phyloP scores from a whole-genome alignment of 64 coral and sea anemone genomes.

The Astreopora myriophthalma region DNA sequence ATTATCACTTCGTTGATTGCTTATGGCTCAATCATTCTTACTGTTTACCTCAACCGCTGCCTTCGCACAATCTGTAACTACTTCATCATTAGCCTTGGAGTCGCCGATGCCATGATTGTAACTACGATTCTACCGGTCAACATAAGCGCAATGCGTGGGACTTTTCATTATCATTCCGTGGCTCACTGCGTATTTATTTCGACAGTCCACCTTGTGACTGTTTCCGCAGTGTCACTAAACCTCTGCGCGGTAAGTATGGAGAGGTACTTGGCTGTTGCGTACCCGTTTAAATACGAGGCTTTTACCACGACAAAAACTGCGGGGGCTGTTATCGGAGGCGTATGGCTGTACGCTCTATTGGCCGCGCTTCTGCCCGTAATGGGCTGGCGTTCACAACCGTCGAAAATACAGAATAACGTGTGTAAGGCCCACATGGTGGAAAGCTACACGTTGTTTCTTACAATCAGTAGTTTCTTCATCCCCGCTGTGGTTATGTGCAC shows the following conservation, averaged over 20 bases:
- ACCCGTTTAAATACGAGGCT: slow-evolving; percentile 72
- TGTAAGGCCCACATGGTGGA: background rate
- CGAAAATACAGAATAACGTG: background rate
- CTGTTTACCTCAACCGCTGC: slow-evolving; percentile 39
- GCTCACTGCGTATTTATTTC: slow-evolving; percentile 60
- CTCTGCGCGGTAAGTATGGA: slow-evolving; percentile 71
- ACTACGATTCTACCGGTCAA: slow-evolving; percentile 63
- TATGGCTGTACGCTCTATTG: slow-evolving; percentile 66
- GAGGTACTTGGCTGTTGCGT: slow-evolving; percentile 63
- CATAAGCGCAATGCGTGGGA: slow-evolving; percentile 23
- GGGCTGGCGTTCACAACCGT: slow-evolving; percentile 55
- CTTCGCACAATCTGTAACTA: slow-evolving; percentile 81
- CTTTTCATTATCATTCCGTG: slow-evolving; percentile 50
- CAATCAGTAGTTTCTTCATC: slow-evolving; percentile 62
- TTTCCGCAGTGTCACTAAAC: slow-evolving; percentile 71
- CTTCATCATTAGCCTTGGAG: slow-evolving; percentile 84
- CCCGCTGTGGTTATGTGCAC: slow-evolving; percentile 68
- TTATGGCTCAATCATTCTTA: slow-evolving; percentile 23
- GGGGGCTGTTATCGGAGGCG: background rate
- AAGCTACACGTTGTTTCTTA: slow-evolving; percentile 65
- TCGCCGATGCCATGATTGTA: slow-evolving; percentile 65
- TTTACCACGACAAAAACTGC: slow-evolving; percentile 60
- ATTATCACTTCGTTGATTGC: slow-evolving; percentile 31
- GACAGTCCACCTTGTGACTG: slow-evolving; percentile 39
- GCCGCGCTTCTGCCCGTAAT: slow-evolving; percentile 66